These are phyloP conservation scores for Nesospiza acunhae DNA, from an alignment of 2,113 vertebrate genomes.

Conservation along the genomic window DNA sequence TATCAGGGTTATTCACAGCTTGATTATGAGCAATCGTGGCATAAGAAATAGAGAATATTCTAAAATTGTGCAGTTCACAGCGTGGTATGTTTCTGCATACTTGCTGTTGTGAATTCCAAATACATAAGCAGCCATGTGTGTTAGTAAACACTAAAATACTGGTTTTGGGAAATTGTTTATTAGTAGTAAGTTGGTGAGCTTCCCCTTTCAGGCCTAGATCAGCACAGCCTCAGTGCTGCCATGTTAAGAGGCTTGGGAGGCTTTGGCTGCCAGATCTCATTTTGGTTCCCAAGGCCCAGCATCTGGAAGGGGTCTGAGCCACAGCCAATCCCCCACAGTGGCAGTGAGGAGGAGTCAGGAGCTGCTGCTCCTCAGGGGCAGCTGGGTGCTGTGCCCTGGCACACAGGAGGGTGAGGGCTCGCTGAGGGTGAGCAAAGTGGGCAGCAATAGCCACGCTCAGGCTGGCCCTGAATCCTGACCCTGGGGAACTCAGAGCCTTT, in stretches of 20 bases:
- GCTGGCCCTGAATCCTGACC: fast-evolving
- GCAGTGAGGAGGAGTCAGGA: not conserved
- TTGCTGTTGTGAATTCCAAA: not conserved
- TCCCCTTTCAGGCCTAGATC: not conserved
- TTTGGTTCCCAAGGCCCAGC: not conserved
- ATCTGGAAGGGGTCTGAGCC: not conserved
- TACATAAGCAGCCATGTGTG: not conserved
- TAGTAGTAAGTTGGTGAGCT: not conserved
- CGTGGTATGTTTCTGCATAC: not conserved
- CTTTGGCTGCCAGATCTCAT: not conserved
- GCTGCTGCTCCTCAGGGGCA: not conserved
- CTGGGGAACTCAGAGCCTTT: not conserved
- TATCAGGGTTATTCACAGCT: not conserved
- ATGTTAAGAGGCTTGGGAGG: not conserved
- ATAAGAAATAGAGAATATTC: not conserved
- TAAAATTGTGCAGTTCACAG: not conserved
- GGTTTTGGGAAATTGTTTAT: not conserved
- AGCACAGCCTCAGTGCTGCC: not conserved
- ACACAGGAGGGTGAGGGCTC: fast-evolving
- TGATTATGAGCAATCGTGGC: not conserved
- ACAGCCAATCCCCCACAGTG: fast-evolving
- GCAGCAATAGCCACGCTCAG: not conserved
- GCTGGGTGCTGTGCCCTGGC: not conserved
- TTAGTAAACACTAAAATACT: not conserved
- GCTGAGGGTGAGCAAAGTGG: fast-evolving